Evolutionary conservation across 2,888 invertebrate species (phyloP).

Genomic region (Standfussiana lucernea): DNA sequence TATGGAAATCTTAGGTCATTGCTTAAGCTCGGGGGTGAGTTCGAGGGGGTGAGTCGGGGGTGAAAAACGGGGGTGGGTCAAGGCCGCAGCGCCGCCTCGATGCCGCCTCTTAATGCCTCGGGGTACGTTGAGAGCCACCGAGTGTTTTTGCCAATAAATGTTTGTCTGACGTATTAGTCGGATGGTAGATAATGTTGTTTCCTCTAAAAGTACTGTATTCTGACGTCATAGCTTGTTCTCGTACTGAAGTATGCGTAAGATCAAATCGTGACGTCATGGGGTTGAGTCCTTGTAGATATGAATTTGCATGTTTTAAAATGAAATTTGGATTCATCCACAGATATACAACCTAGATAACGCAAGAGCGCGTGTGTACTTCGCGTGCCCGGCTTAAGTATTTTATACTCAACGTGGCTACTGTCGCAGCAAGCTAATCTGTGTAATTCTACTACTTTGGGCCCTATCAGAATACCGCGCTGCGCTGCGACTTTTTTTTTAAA

Average conservation of each 20-base stretch:
- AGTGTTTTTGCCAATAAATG: conserved; percentile 65
- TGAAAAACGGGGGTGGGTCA: conserved; percentile 65
- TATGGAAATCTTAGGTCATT: conserved; percentile 77
- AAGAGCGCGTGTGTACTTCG: too few relatives aligned
- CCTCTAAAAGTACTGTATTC: conserved; percentile 26
- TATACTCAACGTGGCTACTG: too few relatives aligned
- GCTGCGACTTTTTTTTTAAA: too few relatives aligned
- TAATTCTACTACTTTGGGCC: too few relatives aligned
- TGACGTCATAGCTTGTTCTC: conserved; percentile 39
- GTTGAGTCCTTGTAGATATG: neutral
- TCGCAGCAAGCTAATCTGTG: too few relatives aligned
- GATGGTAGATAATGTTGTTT: conserved; percentile 39
- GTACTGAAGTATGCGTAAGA: conserved; percentile 7
- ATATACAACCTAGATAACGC: too few relatives aligned
- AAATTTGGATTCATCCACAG: too few relatives aligned
- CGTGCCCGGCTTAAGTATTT: too few relatives aligned
- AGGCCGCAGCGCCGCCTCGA: conserved; percentile 73
- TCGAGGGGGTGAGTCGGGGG: conserved; percentile 39
- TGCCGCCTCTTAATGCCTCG: conserved; percentile 71
- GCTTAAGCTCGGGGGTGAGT: conserved; percentile 60
- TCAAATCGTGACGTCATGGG: conserved; percentile 32
- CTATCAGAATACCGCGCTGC: too few relatives aligned
- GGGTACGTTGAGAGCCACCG: conserved; percentile 62
- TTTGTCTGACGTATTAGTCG: conserved; percentile 55
- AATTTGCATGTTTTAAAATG: conserved; percentile 3